Conservation (phyloP, 2,888 invertebrate species). For the Acronicta aceris region DNA sequence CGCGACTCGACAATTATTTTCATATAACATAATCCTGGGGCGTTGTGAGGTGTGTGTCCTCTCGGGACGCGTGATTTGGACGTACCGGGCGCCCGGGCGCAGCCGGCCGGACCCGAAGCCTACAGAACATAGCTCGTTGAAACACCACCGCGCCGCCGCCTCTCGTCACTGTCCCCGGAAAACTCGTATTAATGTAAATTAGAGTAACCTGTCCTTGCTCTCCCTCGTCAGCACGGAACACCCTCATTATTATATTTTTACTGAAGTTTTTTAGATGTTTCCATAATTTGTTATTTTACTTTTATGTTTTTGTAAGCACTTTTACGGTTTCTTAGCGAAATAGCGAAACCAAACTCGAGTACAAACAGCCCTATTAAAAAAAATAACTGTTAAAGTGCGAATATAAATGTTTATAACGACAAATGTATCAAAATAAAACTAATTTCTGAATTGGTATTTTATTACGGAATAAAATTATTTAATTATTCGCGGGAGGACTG, state of each 20-base stretch:
- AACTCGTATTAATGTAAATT: slow-evolving; percentile 81
- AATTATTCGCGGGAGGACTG: no score
- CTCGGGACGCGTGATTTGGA: slow-evolving; percentile 79
- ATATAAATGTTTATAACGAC: no score
- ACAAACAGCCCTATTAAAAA: neutral
- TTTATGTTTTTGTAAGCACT: slow-evolving; percentile 20
- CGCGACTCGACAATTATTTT: slow-evolving; percentile 83
- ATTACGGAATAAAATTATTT: no score
- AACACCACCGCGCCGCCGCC: slow-evolving; percentile 51
- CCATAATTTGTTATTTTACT: slow-evolving; percentile 37
- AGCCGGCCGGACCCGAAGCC: slow-evolving; percentile 44
- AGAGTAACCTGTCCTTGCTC: slow-evolving; percentile 70
- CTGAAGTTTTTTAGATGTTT: slow-evolving; percentile 27
- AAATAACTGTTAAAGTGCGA: neutral
- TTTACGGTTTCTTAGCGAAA: slow-evolving; percentile 5
- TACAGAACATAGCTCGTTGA: slow-evolving; percentile 51
- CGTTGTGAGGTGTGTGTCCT: slow-evolving; percentile 76
- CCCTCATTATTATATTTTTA: slow-evolving; percentile 47
- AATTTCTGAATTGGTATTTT: no score
- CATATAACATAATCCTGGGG: slow-evolving; percentile 84
- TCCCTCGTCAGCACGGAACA: slow-evolving; percentile 63
- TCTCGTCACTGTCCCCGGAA: slow-evolving; percentile 70
- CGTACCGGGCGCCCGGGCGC: slow-evolving; percentile 54
- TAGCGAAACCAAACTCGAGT: neutral
- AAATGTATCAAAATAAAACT: no score